Conservation (phyloP, 35 echinoderm and acorn worm species). For the Apostichopus parvimensis region DNA sequence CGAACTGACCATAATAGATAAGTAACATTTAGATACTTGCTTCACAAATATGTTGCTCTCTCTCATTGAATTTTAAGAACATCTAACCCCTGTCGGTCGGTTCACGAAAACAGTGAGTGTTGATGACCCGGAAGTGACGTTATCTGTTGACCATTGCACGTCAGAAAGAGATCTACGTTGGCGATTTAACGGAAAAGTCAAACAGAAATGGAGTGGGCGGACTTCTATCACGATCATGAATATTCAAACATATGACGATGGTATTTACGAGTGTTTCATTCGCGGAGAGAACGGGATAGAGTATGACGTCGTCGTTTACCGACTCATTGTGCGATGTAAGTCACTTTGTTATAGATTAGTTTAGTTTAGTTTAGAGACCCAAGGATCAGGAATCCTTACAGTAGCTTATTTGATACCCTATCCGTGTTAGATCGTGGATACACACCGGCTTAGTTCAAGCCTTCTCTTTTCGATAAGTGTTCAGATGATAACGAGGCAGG, state of each 20-base stretch:
- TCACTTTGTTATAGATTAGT: no score
- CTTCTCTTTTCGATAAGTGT: no score
- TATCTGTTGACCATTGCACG: not conserved
- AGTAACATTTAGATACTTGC: no score
- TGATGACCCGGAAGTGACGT: not conserved
- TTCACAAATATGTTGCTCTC: no score
- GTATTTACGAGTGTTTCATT: slow-evolving; percentile 31
- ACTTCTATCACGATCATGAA: not conserved
- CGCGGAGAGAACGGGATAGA: not conserved
- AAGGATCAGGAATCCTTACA: no score
- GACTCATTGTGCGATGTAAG: slow-evolving; percentile 18
- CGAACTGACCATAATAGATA: no score
- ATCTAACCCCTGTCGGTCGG: not conserved
- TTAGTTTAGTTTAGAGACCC: no score
- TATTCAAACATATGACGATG: not conserved
- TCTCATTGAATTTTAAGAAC: not conserved
- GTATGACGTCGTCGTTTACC: not conserved
- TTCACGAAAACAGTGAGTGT: slow-evolving; percentile 21
- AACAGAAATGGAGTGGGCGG: not conserved
- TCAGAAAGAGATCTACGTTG: not conserved
- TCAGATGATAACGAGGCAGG: no score
- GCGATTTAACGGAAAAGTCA: not conserved
- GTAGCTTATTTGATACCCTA: no score
- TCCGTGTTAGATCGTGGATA: no score
- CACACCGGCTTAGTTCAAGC: no score